Conservation (phyloP, 2,797 vertebrate genomes). For the Sphenopsis melanotis region DNA sequence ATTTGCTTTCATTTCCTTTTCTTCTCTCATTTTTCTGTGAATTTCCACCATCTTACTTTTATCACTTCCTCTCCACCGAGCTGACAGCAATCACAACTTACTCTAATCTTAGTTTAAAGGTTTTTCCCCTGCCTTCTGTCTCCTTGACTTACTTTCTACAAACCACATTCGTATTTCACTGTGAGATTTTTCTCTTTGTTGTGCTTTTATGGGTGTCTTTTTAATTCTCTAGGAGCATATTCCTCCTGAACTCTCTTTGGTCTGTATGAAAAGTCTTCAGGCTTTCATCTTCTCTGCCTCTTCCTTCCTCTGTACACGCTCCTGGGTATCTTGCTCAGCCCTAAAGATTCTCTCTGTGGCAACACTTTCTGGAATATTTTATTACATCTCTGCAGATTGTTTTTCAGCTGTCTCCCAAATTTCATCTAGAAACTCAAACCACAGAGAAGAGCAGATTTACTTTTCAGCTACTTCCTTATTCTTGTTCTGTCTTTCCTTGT, state of each 20-base stretch:
- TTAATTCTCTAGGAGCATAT: conserved; percentile 36
- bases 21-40: background rate
- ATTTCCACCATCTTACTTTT: conserved; percentile 10
- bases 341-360: background rate
- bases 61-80: background rate
- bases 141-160: conserved; percentile 17
- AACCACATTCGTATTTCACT: background rate
- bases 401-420: background rate
- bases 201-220: conserved; percentile 17
- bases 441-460: background rate
- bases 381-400: background rate
- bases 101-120: conserved; percentile 28
- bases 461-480: background rate
- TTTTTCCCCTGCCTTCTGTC: conserved; percentile 1
- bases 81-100: background rate
- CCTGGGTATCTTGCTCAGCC: background rate
- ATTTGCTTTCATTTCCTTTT: background rate
- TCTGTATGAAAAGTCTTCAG: background rate
- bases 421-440: background rate
- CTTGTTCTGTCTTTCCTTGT: background rate
- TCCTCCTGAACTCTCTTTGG: conserved; percentile 16
- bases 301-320: background rate
- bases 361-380: background rate
- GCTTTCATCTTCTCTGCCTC: conserved; percentile 8
- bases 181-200: background rate